Percentiles rank a stretch among this genome's conserved stretches.
phyloP scores from a whole-genome alignment of 92 coral and sea anemone genomes.

The Palythoa heliodiscus region DNA sequence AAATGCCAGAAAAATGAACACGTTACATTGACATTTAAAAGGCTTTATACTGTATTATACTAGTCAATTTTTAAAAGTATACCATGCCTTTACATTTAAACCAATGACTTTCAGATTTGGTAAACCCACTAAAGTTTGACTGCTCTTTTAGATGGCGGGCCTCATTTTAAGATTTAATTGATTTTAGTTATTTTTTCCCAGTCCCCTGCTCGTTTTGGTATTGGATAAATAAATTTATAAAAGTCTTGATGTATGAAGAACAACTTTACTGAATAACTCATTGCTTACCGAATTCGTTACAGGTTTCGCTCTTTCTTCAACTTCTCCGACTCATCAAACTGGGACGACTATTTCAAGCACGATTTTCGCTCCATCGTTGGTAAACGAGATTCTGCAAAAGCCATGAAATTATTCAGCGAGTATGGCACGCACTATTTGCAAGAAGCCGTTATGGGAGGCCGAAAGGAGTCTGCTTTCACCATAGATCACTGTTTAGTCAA shows the following conservation, averaged over 20 bases:
- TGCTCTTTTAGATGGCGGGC: no score
- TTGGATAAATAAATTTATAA: no score
- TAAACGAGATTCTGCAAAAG: slow-evolving; percentile 1
- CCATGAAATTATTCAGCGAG: slow-evolving; percentile 37
- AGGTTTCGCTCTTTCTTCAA: slow-evolving; percentile 32
- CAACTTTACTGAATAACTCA: not conserved
- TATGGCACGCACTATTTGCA: slow-evolving; percentile 31
- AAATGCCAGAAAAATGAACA: no score
- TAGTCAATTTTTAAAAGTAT: no score
- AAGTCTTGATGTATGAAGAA: not conserved
- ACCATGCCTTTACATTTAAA: no score
- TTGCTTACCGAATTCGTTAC: not conserved
- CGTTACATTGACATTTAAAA: no score
- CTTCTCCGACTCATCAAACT: slow-evolving; percentile 3
- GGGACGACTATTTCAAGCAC: slow-evolving; percentile 13
- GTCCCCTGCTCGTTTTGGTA: no score
- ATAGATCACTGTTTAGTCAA: slow-evolving; percentile 22
- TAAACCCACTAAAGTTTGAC: no score
- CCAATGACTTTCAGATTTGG: no score
- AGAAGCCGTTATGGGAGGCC: slow-evolving; percentile 36
- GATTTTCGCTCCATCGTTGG: not conserved
- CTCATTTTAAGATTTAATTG: no score
- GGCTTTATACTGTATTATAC: no score
- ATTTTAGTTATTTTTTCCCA: no score
- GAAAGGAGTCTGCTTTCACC: slow-evolving; percentile 29